Conservation (phyloP, 2,888 invertebrate genomes). For the Parapristionchus giblindavisi region DNA sequence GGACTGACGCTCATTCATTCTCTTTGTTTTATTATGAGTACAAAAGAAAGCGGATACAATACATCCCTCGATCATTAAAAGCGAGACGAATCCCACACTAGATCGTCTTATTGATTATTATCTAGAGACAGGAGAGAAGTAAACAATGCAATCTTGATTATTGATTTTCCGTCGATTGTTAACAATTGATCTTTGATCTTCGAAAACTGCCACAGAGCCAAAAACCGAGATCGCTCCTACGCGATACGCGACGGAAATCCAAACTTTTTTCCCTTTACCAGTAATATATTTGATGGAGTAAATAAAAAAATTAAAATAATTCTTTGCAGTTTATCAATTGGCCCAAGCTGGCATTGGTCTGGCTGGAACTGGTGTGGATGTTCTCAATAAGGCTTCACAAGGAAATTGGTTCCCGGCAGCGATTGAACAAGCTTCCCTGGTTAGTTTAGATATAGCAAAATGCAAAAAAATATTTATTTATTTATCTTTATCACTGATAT, state of each 20-base stretch:
- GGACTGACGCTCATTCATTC: too few relatives aligned
- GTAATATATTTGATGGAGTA: background rate
- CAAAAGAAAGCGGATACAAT: too few relatives aligned
- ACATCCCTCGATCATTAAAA: too few relatives aligned
- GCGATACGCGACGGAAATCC: background rate
- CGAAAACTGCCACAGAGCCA: background rate
- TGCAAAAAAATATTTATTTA: background rate
- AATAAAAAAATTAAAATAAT: too few relatives aligned
- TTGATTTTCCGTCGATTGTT: too few relatives aligned
- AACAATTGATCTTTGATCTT: too few relatives aligned
- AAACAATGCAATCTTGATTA: too few relatives aligned
- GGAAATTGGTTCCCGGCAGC: constrained; percentile 38
- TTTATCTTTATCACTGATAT: background rate
- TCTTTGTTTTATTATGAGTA: too few relatives aligned
- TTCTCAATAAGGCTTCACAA: constrained; percentile 36
- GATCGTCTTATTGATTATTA: too few relatives aligned
- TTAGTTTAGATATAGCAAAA: background rate
- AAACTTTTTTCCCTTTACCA: background rate
- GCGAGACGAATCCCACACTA: too few relatives aligned
- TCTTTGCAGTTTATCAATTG: constrained; percentile 35
- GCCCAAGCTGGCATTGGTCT: constrained; percentile 34
- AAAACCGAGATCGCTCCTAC: background rate
- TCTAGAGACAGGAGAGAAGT: too few relatives aligned
- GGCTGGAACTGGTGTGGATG: constrained; percentile 33
- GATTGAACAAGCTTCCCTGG: constrained; percentile 33